Conservation (phyloP, 2,888 invertebrate species). For the Leistus spinibarbis region DNA sequence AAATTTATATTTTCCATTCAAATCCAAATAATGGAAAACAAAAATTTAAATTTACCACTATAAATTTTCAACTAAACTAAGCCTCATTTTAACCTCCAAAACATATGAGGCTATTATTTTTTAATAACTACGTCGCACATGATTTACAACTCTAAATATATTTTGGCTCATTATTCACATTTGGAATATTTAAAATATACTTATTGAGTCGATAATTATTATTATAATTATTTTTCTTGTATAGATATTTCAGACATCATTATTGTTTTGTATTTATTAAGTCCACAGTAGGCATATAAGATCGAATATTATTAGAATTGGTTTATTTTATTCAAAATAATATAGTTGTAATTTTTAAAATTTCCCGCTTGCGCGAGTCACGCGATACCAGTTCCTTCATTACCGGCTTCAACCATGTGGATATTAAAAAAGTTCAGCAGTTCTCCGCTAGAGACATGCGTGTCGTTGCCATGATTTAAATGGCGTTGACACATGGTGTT, state of each 20-base stretch:
- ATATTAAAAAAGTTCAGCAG: conserved; percentile 51
- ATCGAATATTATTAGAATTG: no score
- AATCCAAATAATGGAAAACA: not conserved
- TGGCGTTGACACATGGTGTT: conserved; percentile 19
- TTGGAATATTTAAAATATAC: not conserved
- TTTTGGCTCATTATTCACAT: not conserved
- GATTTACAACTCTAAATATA: no score
- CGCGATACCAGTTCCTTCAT: conserved; percentile 44
- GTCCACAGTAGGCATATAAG: no score
- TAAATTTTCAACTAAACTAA: not conserved
- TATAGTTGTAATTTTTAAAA: not conserved
- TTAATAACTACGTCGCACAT: no score
- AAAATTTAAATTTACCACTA: not conserved
- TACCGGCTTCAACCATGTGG: conserved; percentile 49
- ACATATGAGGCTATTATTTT: no score
- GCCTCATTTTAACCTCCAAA: not conserved
- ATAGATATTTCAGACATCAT: not conserved
- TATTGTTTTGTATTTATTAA: no score
- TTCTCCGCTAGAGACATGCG: conserved; percentile 52
- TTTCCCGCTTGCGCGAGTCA: not conserved
- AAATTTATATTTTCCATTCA: not conserved
- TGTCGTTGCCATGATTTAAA: conserved; percentile 42
- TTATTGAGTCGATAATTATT: not conserved
- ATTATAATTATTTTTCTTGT: not conserved
- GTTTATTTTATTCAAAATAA: not conserved